Base-by-base conservation (phyloP, 2,888 invertebrate genomes). In the Lochmaea capreae region DNA sequence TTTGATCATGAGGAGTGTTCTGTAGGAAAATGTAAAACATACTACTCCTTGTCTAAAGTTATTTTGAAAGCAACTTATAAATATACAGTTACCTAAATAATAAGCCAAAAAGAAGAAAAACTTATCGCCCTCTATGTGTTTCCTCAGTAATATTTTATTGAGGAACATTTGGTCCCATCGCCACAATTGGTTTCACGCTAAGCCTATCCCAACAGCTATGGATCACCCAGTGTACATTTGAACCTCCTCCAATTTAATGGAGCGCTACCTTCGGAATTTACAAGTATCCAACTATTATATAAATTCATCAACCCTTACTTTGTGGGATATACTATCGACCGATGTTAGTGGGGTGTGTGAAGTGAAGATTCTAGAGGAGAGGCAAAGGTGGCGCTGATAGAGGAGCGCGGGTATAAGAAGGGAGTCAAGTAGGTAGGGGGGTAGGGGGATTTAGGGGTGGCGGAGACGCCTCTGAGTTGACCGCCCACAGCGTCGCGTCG, bases 381-480 rank as follows among this genome's bases (percentile, higher is more conserved):
- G 68, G 61, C 65, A 54, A 72, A 69, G 68, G 74, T 68, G 68
- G 74, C 65, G 74, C 67, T 59, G 57, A 65, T 70, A 70, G 54
- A 42, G 65, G 3, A 18, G 39, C 33, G 59, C 33, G 67, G 67
- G 58, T 46, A 65, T 46, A 54, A 63, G 58, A 46, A 67, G 39
- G 54, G 43, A 52, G 67, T 39, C 59, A 65, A 46, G 73, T 66
- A 61, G 59, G 57, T 33, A 68, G 54, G 18, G 11, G 8, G 61
- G 88, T 79, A 66, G 62, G 61, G 81, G 87, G 87, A 67, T 57
- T 76, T 74, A 74, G 75, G 74, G 74, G 76, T 76, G 80, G 79
- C 81, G 83, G 82, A 89, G 89, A 89, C 89, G 89, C 89, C 90
- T 89, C 89, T 89, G 89, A 82, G 82, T 82, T 84, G 85, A 83